phyloP scores from a whole-genome alignment of 2,888 invertebrate genomes.

The Herminia tarsipennalis region DNA sequence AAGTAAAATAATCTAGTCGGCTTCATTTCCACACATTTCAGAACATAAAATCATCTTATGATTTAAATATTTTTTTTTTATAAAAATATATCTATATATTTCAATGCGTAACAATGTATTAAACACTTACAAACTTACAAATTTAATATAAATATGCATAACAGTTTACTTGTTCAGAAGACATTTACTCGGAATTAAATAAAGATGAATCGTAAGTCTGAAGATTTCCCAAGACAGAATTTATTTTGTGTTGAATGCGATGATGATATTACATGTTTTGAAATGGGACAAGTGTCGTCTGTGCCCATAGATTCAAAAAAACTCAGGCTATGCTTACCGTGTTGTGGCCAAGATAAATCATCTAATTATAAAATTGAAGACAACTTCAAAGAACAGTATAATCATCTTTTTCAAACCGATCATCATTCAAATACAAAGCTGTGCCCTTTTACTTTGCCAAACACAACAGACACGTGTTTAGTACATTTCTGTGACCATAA shows the following conservation, averaged over 20 bases:
- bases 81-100: too few species aligned
- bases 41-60: too few species aligned
- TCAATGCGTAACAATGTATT: too few species aligned
- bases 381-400: not conserved
- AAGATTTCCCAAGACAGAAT: not conserved
- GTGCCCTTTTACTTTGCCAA: not conserved
- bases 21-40: too few species aligned
- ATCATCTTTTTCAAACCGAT: not conserved
- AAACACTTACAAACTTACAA: too few species aligned
- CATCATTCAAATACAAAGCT: not conserved
- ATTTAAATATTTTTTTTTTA: too few species aligned
- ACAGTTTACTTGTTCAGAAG: too few species aligned
- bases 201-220: too few species aligned
- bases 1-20: too few species aligned
- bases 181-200: too few species aligned
- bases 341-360: constrained; percentile 1
- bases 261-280: constrained; percentile 5
- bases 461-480: not conserved
- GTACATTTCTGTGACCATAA: not conserved
- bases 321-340: not conserved
- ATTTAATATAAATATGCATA: too few species aligned
- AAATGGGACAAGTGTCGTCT: not conserved
- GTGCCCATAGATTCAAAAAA: not conserved
- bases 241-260: constrained; percentile 2
- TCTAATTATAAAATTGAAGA: not conserved